Percentiles rank a stretch among this genome's conserved stretches.
phyloP scores from a whole-genome alignment of 2,797 vertebrate species.

The Austrolebias charrua region DNA sequence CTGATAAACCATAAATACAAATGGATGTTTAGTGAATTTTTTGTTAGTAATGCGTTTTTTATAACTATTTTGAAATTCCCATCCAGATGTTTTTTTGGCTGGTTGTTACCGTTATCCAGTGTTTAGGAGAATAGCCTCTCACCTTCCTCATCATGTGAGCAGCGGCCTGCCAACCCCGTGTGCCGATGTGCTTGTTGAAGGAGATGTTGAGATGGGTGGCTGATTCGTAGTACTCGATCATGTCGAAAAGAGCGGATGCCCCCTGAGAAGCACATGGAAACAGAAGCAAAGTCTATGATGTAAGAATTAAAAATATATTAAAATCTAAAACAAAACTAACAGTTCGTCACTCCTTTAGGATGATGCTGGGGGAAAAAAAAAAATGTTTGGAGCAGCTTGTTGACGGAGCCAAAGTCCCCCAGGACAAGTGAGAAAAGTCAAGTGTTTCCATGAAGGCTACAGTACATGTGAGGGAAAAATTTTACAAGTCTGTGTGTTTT shows the following conservation, averaged over 20 bases:
- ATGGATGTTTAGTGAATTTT: too few relatives aligned
- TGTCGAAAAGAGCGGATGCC: conserved; percentile 92
- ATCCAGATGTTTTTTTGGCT: background rate
- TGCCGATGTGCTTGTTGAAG: conserved; percentile 95
- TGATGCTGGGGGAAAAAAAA: conserved; percentile 6
- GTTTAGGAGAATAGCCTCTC: conserved; percentile 34
- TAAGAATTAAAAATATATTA: background rate
- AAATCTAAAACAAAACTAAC: conserved; percentile 7
- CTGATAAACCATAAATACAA: too few relatives aligned
- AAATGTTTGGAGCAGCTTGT: background rate
- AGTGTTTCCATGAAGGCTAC: too few relatives aligned
- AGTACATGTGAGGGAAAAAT: too few relatives aligned
- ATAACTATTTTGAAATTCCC: background rate
- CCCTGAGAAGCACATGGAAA: conserved; percentile 75
- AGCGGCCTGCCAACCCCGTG: conserved; percentile 93
- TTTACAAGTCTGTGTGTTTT: too few relatives aligned
- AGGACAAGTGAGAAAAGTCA: too few relatives aligned
- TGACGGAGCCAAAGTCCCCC: too few relatives aligned
- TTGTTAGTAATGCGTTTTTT: background rate
- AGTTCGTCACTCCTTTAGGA: background rate
- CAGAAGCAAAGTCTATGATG: background rate
- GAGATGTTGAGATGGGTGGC: conserved; percentile 97
- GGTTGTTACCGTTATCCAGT: background rate
- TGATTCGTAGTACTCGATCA: conserved; percentile 97
- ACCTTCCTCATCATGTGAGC: conserved; percentile 99